Conservation (phyloP, 2,797 vertebrate genomes). For the Vireo griseus region DNA sequence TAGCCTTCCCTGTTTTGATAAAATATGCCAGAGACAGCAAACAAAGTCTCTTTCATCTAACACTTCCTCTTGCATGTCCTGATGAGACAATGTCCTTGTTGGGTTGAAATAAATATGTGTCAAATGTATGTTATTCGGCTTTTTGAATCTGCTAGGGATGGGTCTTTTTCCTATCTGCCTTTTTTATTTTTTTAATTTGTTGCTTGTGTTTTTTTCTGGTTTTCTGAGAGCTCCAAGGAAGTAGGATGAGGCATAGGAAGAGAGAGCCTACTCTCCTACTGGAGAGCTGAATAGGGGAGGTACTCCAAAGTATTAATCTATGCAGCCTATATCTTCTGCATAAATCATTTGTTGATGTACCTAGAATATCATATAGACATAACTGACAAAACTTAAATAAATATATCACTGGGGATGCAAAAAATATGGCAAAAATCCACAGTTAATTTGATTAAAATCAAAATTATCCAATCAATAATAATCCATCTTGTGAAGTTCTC, state of each 20-base stretch:
- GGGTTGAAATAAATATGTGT: background rate
- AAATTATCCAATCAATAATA: background rate
- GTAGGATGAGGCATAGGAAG: background rate
- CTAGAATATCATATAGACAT: background rate
- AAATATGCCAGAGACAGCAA: background rate
- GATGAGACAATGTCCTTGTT: background rate
- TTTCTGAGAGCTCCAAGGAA: background rate
- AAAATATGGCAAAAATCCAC: background rate
- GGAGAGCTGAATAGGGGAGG: background rate
- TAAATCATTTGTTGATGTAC: background rate
- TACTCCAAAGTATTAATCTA: background rate
- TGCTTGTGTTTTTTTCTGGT: background rate
- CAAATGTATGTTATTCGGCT: background rate
- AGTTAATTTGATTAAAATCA: background rate
- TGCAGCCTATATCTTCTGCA: background rate
- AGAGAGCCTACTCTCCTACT: too few species aligned
- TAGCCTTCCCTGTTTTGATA: background rate
- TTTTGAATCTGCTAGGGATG: background rate
- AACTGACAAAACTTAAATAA: background rate
- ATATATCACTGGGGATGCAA: background rate
- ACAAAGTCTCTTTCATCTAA: background rate
- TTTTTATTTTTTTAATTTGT: background rate
- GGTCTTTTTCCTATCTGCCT: background rate
- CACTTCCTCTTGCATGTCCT: background rate
- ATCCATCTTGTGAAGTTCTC: background rate